Evolutionary conservation across 1,140 invertebrate genomes (phyloP), one percentile per base, ranked within the genome.

Genomic region (Lithobius niger): DNA sequence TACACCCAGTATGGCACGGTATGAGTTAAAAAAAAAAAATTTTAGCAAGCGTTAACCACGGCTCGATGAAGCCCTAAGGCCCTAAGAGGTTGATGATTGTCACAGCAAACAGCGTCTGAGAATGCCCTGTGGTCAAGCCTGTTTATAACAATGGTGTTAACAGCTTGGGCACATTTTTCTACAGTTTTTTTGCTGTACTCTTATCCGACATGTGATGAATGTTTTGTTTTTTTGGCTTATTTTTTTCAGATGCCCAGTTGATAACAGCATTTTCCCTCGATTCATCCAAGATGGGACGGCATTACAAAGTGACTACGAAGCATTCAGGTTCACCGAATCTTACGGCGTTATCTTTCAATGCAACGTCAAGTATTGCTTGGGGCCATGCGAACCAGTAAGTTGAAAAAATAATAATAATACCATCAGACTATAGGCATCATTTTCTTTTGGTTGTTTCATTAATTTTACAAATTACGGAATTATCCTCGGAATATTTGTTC

Each of bases 321-420:
- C 91, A 1, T 95, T 95, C 76, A 79, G 91, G 62, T 94, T 95
- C 66, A 95, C 91, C 0, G 91, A 95, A 67, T 94, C 89, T 21
- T 95, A 94, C 60, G 91, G 91, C 18, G 90, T 95, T 43, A 95
- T 95, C 67, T 95, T 95, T 81, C 91, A 95, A 67, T 95, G 91
- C 70, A 95, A 95, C 67, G 91, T 95, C 57, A 94, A 94, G 68
- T 95, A 95, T 70, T 95, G 91, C 71, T 76, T 95, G 47, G 91
- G 91, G 69, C 88, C 87, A 55, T 95, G 91, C 66, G 88, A 94
- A 71, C 86, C 90, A 63, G 87, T 90, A 76, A 80, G 79, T 21
- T 3, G n/a, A n/a, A n/a, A n/a, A n/a, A n/a, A n/a, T n/a, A n/a
- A n/a, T n/a, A n/a, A n/a, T n/a, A n/a, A n/a, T n/a, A n/a, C n/a